Conservation (phyloP, 2,888 invertebrate species). For the Nasonia oneida region DNA sequence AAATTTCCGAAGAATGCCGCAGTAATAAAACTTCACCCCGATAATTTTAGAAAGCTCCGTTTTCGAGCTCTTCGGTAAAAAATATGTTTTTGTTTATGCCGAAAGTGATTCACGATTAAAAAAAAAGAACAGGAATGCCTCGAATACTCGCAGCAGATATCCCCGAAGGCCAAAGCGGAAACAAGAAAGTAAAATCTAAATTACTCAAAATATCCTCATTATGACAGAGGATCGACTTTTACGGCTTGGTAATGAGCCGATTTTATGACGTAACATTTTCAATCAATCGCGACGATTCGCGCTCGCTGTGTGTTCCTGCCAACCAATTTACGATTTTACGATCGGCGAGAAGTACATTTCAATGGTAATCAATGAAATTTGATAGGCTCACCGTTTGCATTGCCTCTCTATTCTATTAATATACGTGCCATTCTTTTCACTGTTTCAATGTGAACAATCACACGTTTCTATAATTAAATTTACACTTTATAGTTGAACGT, state of each 20-base stretch:
- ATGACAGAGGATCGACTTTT: conserved; percentile 68
- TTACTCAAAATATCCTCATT: conserved; percentile 20
- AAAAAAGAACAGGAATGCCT: not conserved
- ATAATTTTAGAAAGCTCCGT: not conserved
- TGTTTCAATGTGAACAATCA: not conserved
- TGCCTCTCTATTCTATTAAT: not conserved
- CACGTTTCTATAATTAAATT: conserved; percentile 12
- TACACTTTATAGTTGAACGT: not conserved
- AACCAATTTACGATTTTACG: conserved; percentile 62
- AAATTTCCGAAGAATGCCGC: not conserved
- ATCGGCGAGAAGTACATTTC: conserved; percentile 47
- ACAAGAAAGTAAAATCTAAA: conserved; percentile 26
- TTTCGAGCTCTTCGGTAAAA: not conserved
- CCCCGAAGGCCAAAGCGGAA: not conserved
- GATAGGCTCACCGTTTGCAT: conserved; percentile 31
- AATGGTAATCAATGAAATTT: conserved; percentile 42
- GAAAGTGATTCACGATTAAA: not conserved
- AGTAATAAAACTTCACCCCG: not conserved
- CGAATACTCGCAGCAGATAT: not conserved
- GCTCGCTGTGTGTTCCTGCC: conserved; percentile 15
- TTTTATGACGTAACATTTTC: conserved; percentile 32
- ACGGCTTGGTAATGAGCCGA: conserved; percentile 58
- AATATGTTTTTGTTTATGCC: not conserved
- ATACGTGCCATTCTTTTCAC: not conserved
- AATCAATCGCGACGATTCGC: conserved; percentile 34